These are phyloP conservation scores for Belonocnema kinseyi DNA, from an alignment of 1,140 invertebrate genomes.

Conservation along the genomic window DNA sequence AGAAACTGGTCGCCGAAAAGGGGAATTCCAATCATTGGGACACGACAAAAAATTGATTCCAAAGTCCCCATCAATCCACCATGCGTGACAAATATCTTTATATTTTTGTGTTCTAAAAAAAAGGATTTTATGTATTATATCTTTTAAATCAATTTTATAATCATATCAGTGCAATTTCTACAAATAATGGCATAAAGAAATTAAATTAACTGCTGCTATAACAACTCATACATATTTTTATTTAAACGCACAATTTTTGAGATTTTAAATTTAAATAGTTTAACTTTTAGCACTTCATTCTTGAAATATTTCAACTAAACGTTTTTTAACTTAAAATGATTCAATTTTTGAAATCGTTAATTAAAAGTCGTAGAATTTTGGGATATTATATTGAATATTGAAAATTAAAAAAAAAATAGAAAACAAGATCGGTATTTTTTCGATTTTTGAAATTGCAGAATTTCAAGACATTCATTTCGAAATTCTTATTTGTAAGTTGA, in stretches of 20 bases:
- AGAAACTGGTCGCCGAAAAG: slow-evolving; percentile 81
- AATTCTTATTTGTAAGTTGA: no score
- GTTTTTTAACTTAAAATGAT: no score
- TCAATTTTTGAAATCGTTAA: no score
- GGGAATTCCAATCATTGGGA: slow-evolving; percentile 83
- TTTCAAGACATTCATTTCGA: no score
- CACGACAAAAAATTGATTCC: slow-evolving; percentile 83
- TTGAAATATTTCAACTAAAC: no score
- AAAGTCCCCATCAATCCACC: slow-evolving; percentile 82
- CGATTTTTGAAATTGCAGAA: no score
- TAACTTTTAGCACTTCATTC: neutral
- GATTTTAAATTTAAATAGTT: neutral
- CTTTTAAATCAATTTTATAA: no score
- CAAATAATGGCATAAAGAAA: neutral
- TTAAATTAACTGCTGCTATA: neutral
- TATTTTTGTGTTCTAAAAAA: slow-evolving; percentile 80
- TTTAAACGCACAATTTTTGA: neutral
- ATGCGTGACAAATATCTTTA: slow-evolving; percentile 81
- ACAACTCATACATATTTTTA: neutral
- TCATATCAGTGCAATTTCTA: no score
- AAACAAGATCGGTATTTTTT: no score
- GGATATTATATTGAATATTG: neutral
- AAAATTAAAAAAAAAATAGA: no score
- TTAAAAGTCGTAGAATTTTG: no score
- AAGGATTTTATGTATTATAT: no score